These are phyloP conservation scores for Scomber scombrus DNA, from an alignment of 2,113 vertebrate genomes.

Conservation along the genomic window DNA sequence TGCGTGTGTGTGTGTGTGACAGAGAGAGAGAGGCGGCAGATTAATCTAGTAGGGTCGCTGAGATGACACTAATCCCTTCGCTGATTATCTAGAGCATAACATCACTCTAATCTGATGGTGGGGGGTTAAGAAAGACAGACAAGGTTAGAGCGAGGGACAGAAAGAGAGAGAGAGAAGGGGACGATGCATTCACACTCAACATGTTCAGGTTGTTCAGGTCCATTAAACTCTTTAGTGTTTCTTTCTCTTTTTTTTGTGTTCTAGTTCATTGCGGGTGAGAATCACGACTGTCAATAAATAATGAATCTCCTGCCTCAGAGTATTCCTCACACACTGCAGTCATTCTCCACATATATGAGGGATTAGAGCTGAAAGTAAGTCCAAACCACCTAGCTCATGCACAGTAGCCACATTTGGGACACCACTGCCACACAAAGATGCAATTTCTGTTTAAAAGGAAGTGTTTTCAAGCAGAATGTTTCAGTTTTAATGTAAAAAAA, in stretches of 20 bases:
- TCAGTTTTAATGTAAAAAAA: too few relatives aligned
- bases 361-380: neutral
- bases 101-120: slow-evolving; percentile 79
- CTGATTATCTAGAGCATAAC: slow-evolving; percentile 84
- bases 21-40: slow-evolving; percentile 50
- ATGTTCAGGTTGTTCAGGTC: slow-evolving; percentile 34
- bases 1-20: slow-evolving; percentile 2
- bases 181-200: slow-evolving; percentile 35
- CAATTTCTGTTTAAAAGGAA: too few relatives aligned
- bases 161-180: neutral
- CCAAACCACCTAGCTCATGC: too few relatives aligned
- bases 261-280: slow-evolving; percentile 32
- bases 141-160: slow-evolving; percentile 50
- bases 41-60: slow-evolving; percentile 79
- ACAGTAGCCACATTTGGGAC: too few relatives aligned
- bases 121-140: slow-evolving; percentile 70
- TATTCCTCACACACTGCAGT: neutral
- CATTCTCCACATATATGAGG: neutral
- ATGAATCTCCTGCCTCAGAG: neutral
- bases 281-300: neutral
- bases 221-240: slow-evolving; percentile 36
- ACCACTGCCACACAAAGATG: too few relatives aligned
- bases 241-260: slow-evolving; percentile 3
- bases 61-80: slow-evolving; percentile 83
- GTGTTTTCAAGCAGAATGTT: too few relatives aligned